Base-by-base conservation (phyloP, 2,113 vertebrate species). In the Psammodynastes pulverulentus region DNA sequence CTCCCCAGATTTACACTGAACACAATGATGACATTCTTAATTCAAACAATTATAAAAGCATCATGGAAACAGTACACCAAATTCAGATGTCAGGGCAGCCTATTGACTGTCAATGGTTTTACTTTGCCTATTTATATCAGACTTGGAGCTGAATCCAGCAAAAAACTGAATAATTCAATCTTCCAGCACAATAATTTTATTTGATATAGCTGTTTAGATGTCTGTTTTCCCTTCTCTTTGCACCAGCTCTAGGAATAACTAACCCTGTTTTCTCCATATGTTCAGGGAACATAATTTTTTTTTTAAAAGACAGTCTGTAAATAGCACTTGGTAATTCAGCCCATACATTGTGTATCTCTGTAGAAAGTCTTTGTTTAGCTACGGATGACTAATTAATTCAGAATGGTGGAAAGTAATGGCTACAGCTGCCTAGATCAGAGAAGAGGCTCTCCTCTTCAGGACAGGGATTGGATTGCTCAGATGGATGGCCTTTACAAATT, bases 161-260 rank as follows among this genome's bases (percentile, higher is more conserved):
- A 96, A 94, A 94, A 95, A 92, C 91, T 95, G 95, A 96, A 96
- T 96, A 96, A 97, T 97, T 97, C 93, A 96, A 92, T 26, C n/a
- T 91, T 89, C 48, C 91, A 94, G 88, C 93, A 88, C 85, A 84
- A 85, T 93, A 94, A 92, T 87, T 91, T 95, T 95, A 93, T 95
- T 95, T 95, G 94, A 91, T 95, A 87, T 90, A 92, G 94, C 94
- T 95, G 95, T 93, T 95, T 92, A 92, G 86, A 91, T 88, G 91
- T 91, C 62, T 95, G 88, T 94, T 92, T 88, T 24, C 10, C 24
- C 49, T 87, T 90, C 54, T 24, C 19, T 7, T 45, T 53, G 39
- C 23, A 46, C 21, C 46, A 45, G 3, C 34, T 48, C 49, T 46
- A 93, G 91, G 86, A 91, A 94, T 15, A 84, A 45, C 7, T 43